Percentiles rank a stretch among this genome's conserved stretches.
Evolutionary conservation across 2,797 vertebrate species (phyloP).

Genomic region (Botia almorhae): DNA sequence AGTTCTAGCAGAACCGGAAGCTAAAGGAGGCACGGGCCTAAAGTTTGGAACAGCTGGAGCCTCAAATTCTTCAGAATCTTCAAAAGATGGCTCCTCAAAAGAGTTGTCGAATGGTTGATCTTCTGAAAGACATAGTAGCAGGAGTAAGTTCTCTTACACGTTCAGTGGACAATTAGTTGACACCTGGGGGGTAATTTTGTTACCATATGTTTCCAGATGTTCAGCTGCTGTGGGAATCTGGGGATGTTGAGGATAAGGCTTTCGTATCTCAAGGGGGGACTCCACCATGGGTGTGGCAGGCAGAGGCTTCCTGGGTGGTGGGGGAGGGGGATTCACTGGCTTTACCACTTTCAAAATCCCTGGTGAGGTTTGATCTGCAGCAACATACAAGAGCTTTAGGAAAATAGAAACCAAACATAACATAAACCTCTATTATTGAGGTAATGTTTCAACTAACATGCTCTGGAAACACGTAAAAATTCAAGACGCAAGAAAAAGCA

Average conservation of each 20-base stretch:
- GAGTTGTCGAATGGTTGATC: constrained; percentile 33
- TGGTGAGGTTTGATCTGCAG: constrained; percentile 62
- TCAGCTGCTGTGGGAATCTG: constrained; percentile 39
- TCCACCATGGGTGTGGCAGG: constrained; percentile 67
- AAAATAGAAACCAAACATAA: not conserved
- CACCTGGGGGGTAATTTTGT: not conserved
- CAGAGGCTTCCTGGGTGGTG: constrained; percentile 70
- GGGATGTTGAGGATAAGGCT: constrained; percentile 58
- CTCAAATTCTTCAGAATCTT: constrained; percentile 40
- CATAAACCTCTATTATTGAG: too few species aligned
- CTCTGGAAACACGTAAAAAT: not conserved
- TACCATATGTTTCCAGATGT: constrained; percentile 55
- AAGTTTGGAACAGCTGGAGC: constrained; percentile 7
- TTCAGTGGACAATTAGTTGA: not conserved
- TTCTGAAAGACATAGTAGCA: constrained; percentile 54
- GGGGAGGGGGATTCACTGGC: constrained; percentile 57
- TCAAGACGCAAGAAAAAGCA: not conserved
- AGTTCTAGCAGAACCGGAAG: constrained; percentile 1
- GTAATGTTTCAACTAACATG: too few species aligned
- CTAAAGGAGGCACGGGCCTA: constrained; percentile 2
- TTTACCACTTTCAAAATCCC: constrained; percentile 43
- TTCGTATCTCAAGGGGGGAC: constrained; percentile 75
- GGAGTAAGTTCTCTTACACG: constrained; percentile 5
- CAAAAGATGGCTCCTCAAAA: not conserved
- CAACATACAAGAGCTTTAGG: not conserved